A percentile compares a stretch with the other conserved stretches of the same genome.
Conservation (phyloP, 2,888 invertebrate species). For the Metellina segmentata region DNA sequence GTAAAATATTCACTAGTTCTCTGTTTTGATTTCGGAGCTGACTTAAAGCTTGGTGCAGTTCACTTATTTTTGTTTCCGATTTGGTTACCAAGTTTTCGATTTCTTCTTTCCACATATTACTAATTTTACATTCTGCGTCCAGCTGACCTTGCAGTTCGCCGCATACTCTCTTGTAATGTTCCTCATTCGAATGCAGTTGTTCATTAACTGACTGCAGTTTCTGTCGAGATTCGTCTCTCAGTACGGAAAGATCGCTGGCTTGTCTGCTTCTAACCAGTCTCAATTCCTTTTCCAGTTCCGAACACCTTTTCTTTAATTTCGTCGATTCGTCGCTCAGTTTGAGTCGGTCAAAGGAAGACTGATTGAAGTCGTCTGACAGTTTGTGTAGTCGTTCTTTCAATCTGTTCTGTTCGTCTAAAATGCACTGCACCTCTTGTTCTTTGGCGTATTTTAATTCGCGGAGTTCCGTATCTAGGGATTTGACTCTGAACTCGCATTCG, state of each 20-base stretch:
- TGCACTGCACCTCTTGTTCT: slow-evolving; percentile 34
- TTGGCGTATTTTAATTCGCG: slow-evolving; percentile 27
- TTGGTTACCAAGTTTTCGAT: slow-evolving; percentile 47
- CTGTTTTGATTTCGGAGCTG: slow-evolving; percentile 39
- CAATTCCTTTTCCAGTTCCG: slow-evolving; percentile 49
- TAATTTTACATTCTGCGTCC: slow-evolving; percentile 61
- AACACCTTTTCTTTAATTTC: slow-evolving; percentile 21
- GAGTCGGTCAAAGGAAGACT: slow-evolving; percentile 19
- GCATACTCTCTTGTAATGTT: slow-evolving; percentile 48
- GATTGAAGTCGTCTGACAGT: slow-evolving; percentile 44
- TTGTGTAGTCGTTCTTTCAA: slow-evolving; percentile 19
- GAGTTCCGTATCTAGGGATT: slow-evolving; percentile 20
- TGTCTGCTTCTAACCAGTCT: neutral
- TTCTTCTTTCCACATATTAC: slow-evolving; percentile 53
- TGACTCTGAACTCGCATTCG: slow-evolving; percentile 38
- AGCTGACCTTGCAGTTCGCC: slow-evolving; percentile 34
- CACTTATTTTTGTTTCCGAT: slow-evolving; percentile 53
- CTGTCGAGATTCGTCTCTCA: slow-evolving; percentile 19
- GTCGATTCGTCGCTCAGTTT: slow-evolving; percentile 38
- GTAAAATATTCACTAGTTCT: slow-evolving; percentile 34
- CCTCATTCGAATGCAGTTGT: slow-evolving; percentile 25
- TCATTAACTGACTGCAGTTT: slow-evolving; percentile 9
- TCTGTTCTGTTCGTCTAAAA: slow-evolving; percentile 26
- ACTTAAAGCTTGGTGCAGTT: slow-evolving; percentile 28
- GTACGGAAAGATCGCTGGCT: neutral